Conservation (phyloP, 2,113 vertebrate genomes). For the Lepus europaeus region DNA sequence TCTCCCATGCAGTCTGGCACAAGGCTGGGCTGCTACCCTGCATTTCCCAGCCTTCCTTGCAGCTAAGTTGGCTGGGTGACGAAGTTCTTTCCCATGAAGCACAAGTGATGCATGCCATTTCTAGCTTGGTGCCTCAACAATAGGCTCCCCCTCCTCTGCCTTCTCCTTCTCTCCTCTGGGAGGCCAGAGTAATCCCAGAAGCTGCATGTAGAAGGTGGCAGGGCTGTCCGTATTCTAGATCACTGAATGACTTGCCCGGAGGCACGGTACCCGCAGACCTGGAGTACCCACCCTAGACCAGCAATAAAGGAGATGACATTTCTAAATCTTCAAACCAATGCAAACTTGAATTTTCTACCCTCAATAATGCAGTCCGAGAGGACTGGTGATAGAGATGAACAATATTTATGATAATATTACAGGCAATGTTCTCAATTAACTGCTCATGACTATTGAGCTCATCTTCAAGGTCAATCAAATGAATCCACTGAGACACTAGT, state of each 20-base stretch:
- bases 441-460: background rate
- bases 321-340: background rate
- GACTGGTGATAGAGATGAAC: background rate
- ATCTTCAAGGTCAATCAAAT: background rate
- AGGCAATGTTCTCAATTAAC: background rate
- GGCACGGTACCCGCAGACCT: background rate
- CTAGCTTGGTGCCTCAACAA: background rate
- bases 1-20: background rate
- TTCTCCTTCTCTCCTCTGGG: background rate
- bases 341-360: background rate
- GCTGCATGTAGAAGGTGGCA: background rate
- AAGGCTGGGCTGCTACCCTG: background rate
- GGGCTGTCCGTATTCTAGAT: background rate
- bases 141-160: background rate
- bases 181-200: background rate
- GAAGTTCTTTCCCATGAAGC: background rate
- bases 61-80: background rate
- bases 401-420: background rate
- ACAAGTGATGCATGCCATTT: background rate
- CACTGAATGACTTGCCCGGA: background rate
- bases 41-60: background rate
- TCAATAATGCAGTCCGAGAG: background rate
- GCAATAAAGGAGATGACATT: background rate
- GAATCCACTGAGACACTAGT: background rate
- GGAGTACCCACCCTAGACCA: background rate